Base-by-base conservation (phyloP, 2,888 invertebrate genomes). In the Caenorhabditis sp. region DNA sequence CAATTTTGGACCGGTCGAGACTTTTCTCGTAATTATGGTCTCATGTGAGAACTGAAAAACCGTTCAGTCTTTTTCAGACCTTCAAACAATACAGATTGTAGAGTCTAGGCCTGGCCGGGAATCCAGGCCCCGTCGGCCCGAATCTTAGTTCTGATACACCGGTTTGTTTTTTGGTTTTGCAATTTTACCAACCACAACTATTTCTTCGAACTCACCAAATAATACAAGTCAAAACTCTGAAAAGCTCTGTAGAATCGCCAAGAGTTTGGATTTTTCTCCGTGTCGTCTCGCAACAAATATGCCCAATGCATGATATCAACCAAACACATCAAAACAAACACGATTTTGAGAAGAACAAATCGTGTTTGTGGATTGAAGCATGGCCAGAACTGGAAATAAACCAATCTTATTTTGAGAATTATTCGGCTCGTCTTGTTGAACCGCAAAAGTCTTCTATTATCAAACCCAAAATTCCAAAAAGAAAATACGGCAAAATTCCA, bases 221-320 rank as follows among this genome's bases (percentile, higher is more conserved):
- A 81, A 43, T 81, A 78, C n/a, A 77, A 37, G 37, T 81, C 81
- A 50, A 76, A 78, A 36, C 72, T 69, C 17, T 80, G 66, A 66
- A 81, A 77, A 17, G 69, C 69, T 54, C 76, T 78, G 62, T 81
- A 81, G 58, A 80, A 81, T 63, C 77, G 64, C 81, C 81, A 81
- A n/a, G 78, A 76, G 53, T 81, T 81, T 0, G 78, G 79, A 54
- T 79, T 76, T 14, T 67, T 63, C 14, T 62, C 66, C 0, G 75
- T 76, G 62, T 81, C 81, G 31, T 81, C 81, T 23, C 81, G 57
- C 51, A 83, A 63, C 24, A 83, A 70, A 69, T 81, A 81, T 1
- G 81, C 83, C 83, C 83, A 83, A 59, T 83, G 83, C 55, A 81
- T 72, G 12, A 81, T 78, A 57, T 81, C 83, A 5, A 81, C 71